These are phyloP conservation scores for Drosophila sordidula DNA, from an alignment of 2,888 invertebrate genomes.

Conservation along the genomic window DNA sequence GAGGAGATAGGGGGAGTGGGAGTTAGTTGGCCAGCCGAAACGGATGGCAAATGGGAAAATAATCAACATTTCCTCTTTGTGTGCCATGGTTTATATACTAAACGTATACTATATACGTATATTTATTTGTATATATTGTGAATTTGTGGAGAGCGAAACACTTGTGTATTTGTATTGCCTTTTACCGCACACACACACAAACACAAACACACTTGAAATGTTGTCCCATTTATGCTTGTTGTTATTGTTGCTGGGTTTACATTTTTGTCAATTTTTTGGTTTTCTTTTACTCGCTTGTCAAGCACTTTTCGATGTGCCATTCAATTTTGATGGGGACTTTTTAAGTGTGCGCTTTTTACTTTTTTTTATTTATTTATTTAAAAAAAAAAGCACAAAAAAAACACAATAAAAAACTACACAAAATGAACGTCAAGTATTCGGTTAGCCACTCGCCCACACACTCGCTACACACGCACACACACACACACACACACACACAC, in stretches of 20 bases:
- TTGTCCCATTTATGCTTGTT: constrained; percentile 44
- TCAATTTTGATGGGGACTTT: constrained; percentile 46
- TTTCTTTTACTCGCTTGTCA: constrained; percentile 54
- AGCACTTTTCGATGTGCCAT: constrained; percentile 72
- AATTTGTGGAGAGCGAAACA: constrained; percentile 35
- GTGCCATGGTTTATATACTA: constrained; percentile 22
- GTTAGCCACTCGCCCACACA: constrained; percentile 37
- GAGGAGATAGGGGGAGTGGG: background rate
- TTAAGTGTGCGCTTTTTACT: constrained; percentile 18
- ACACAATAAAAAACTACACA: constrained; percentile 46
- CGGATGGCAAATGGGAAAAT: constrained; percentile 33
- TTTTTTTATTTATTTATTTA: constrained; percentile 32
- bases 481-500: constrained; percentile 39
- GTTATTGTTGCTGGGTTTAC: constrained; percentile 23
- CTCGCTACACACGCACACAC: constrained; percentile 28
- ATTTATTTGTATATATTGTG: constrained; percentile 32
- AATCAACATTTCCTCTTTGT: constrained; percentile 63
- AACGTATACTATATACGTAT: constrained; percentile 9
- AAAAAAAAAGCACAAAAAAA: too few relatives aligned
- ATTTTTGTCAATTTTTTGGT: constrained; percentile 29
- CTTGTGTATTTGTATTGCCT: constrained; percentile 51
- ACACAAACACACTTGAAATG: constrained; percentile 27
- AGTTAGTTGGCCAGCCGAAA: background rate
- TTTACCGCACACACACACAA: constrained; percentile 32
- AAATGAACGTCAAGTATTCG: constrained; percentile 55